These are phyloP conservation scores for Corynorhinus townsendii DNA, from an alignment of 2,113 vertebrate species.

Conservation along the genomic window DNA sequence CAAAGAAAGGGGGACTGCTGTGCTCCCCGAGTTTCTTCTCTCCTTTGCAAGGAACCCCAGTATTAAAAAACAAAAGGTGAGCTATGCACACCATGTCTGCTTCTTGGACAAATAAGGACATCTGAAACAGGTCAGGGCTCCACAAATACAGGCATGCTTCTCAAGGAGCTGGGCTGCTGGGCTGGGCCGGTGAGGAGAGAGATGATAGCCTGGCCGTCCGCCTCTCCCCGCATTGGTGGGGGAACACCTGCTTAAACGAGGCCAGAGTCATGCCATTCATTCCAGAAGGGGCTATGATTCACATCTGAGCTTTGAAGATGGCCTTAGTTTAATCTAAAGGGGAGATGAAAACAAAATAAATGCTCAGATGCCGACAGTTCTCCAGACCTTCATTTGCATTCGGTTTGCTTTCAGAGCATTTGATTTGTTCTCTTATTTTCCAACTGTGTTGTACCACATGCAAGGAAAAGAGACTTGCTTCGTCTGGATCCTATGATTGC, in stretches of 20 bases:
- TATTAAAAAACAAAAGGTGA: not conserved
- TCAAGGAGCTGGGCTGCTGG: not conserved
- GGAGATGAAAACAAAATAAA: not conserved
- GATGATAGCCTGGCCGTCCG: not conserved
- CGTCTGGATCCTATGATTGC: not conserved
- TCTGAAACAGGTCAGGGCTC: not conserved
- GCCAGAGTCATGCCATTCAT: not conserved
- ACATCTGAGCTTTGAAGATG: conserved; percentile 1
- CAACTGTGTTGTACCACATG: conserved; percentile 51
- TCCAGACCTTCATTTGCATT: conserved; percentile 61
- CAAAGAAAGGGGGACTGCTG: not conserved
- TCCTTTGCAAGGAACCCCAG: not conserved
- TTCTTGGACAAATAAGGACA: not conserved
- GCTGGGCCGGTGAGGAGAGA: not conserved
- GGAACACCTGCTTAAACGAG: conserved; percentile 1
- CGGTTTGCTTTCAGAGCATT: conserved; percentile 49
- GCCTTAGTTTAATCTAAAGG: conserved; percentile 28
- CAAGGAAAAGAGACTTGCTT: conserved; percentile 58
- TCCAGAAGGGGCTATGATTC: conserved; percentile 40
- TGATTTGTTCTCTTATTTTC: conserved; percentile 66
- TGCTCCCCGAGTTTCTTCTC: not conserved
- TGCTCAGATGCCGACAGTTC: conserved; percentile 29
- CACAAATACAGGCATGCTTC: not conserved
- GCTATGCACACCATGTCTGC: not conserved
- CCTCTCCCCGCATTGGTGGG: not conserved